Conservation (phyloP, 2,113 vertebrate genomes). For the Brachirus orientalis region DNA sequence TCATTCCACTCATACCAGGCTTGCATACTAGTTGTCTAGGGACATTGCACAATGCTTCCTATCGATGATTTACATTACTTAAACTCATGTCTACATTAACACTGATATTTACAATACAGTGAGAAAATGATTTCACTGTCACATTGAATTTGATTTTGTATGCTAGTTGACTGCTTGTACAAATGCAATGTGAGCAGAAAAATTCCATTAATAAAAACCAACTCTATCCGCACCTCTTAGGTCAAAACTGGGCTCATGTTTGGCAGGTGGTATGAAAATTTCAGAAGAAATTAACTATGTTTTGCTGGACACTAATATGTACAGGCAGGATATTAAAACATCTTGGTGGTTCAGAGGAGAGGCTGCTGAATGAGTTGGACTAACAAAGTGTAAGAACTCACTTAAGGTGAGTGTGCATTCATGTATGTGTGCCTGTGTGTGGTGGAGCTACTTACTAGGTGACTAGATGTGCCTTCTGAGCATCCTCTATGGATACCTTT, state of each 20-base stretch:
- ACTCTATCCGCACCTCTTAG: neutral
- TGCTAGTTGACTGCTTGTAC: neutral
- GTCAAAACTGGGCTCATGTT: neutral
- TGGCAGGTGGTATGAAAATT: neutral
- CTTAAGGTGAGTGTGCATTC: neutral
- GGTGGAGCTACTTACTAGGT: conserved; percentile 8
- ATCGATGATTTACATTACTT: conserved; percentile 43
- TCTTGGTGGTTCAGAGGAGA: neutral
- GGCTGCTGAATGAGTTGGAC: neutral
- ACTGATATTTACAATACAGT: neutral
- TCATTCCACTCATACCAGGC: neutral
- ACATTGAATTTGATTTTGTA: no score
- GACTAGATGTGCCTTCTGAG: conserved; percentile 46
- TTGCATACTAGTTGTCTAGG: conserved; percentile 3
- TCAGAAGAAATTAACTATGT: neutral
- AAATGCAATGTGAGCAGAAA: neutral
- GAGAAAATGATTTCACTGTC: no score
- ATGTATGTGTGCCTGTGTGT: conserved; percentile 3
- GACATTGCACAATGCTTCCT: conserved; percentile 24
- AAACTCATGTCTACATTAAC: no score
- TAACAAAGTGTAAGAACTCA: neutral
- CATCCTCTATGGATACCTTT: conserved; percentile 70
- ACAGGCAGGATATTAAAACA: conserved; percentile 1
- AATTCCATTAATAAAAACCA: neutral
- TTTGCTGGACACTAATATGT: neutral